Percentiles rank a stretch among this genome's conserved stretches.
Evolutionary conservation across 2,797 vertebrate genomes (phyloP).

Genomic region (Crocidura indochinensis): DNA sequence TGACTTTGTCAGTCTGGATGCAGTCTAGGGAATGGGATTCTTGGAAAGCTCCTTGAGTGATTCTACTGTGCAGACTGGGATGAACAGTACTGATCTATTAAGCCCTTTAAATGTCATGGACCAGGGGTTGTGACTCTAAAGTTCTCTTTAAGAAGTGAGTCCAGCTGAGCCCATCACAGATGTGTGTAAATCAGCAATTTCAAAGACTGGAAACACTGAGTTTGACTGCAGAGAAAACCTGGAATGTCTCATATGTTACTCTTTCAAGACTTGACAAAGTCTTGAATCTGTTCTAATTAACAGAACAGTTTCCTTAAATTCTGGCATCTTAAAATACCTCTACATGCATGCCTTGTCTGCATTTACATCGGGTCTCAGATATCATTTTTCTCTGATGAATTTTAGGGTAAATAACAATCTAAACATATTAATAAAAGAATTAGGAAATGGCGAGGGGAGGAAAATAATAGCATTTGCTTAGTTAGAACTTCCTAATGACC

Average conservation of each 20-base stretch:
- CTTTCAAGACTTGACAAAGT: slow-evolving; percentile 85
- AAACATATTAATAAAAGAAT: slow-evolving; percentile 46
- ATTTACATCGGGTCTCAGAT: slow-evolving; percentile 74
- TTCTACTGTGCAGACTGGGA: background rate
- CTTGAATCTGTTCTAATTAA: slow-evolving; percentile 84
- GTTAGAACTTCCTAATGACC: slow-evolving; percentile 62
- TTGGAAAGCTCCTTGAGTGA: background rate
- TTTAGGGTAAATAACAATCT: slow-evolving; percentile 74
- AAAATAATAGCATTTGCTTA: slow-evolving; percentile 45
- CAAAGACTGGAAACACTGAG: slow-evolving; percentile 84
- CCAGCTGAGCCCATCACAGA: slow-evolving; percentile 78
- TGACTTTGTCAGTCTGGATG: slow-evolving; percentile 3
- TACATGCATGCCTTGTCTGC: slow-evolving; percentile 68
- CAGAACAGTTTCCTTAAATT: slow-evolving; percentile 80
- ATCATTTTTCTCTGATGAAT: slow-evolving; percentile 76
- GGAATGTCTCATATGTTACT: slow-evolving; percentile 84
- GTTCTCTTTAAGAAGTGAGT: slow-evolving; percentile 73
- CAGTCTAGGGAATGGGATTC: background rate
- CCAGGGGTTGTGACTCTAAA: slow-evolving; percentile 60
- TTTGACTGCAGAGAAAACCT: slow-evolving; percentile 84
- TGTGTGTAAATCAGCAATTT: slow-evolving; percentile 82
- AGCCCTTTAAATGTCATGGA: slow-evolving; percentile 1
- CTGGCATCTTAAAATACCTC: slow-evolving; percentile 76
- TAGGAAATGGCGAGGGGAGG: background rate
- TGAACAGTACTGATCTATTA: slow-evolving; percentile 34